Conservation (phyloP, 2,113 vertebrate species). For the Verasper variegatus region DNA sequence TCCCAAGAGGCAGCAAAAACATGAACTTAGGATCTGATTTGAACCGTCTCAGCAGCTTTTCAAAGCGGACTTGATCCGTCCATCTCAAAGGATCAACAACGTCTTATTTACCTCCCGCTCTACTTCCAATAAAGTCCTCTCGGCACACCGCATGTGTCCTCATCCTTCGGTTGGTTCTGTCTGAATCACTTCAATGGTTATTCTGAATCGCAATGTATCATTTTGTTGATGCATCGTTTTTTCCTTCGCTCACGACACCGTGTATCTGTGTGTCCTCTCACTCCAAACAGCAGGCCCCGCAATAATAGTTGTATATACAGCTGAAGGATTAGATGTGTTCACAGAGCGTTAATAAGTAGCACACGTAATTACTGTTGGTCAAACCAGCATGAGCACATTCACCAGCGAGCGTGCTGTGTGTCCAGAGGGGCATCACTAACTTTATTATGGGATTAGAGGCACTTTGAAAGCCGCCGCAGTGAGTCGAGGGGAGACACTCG, state of each 20-base stretch:
- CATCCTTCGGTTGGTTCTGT: too few relatives aligned
- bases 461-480: slow-evolving; percentile 70
- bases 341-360: slow-evolving; percentile 75
- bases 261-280: slow-evolving; percentile 53
- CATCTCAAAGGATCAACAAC: too few relatives aligned
- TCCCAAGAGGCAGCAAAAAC: too few relatives aligned
- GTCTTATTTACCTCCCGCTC: too few relatives aligned
- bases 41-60: too few relatives aligned
- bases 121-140: too few relatives aligned
- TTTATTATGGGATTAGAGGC: slow-evolving; percentile 79
- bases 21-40: too few relatives aligned
- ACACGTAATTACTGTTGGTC: slow-evolving; percentile 79
- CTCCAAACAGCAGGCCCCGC: slow-evolving; percentile 63
- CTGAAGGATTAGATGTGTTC: slow-evolving; percentile 72
- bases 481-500: slow-evolving; percentile 56
- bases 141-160: too few relatives aligned
- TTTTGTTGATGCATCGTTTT: slow-evolving; percentile 17
- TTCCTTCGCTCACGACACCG: slow-evolving; percentile 11
- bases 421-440: slow-evolving; percentile 81
- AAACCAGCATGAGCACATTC: slow-evolving; percentile 75
- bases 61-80: too few relatives aligned
- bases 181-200: too few relatives aligned
- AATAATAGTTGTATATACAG: slow-evolving; percentile 65
- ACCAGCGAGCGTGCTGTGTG: slow-evolving; percentile 69
- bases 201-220: background rate